Conservation (phyloP, 2,888 invertebrate species). For the Erpobdella octoculata region DNA sequence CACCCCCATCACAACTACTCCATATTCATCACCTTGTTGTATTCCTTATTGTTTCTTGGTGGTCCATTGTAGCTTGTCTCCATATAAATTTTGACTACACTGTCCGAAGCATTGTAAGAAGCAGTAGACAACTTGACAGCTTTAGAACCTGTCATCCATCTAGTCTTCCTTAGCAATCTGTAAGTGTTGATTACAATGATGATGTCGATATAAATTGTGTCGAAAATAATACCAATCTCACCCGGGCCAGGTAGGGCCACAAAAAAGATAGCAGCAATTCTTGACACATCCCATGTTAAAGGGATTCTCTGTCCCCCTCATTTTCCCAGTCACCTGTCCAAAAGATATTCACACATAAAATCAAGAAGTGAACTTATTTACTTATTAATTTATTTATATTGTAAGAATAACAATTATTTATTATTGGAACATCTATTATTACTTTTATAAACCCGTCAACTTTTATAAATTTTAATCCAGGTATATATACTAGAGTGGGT, state of each 20-base stretch:
- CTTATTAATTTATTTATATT: too few species aligned
- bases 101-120: slow-evolving; percentile 47
- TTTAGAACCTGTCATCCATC: slow-evolving; percentile 21
- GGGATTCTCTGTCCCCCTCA: slow-evolving; percentile 95
- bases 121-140: slow-evolving; percentile 44
- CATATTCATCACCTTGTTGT: slow-evolving; percentile 35
- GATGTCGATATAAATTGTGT: background rate
- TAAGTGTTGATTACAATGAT: background rate
- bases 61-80: slow-evolving; percentile 42
- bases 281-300: slow-evolving; percentile 89
- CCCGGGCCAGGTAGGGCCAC: slow-evolving; percentile 58
- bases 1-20: background rate
- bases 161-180: background rate
- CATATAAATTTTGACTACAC: slow-evolving; percentile 51
- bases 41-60: slow-evolving; percentile 34
- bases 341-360: background rate
- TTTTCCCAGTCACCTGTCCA: slow-evolving; percentile 82
- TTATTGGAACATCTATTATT: too few species aligned
- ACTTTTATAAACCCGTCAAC: too few species aligned
- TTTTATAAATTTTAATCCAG: too few species aligned
- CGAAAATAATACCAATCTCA: slow-evolving; percentile 25
- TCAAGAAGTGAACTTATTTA: background rate
- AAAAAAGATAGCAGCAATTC: slow-evolving; percentile 89
- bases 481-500: too few species aligned
- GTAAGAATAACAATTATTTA: too few species aligned